Percentiles rank a stretch among this genome's conserved stretches.
phyloP scores from a whole-genome alignment of 1,140 invertebrate species.

The Cylas formicarius region DNA sequence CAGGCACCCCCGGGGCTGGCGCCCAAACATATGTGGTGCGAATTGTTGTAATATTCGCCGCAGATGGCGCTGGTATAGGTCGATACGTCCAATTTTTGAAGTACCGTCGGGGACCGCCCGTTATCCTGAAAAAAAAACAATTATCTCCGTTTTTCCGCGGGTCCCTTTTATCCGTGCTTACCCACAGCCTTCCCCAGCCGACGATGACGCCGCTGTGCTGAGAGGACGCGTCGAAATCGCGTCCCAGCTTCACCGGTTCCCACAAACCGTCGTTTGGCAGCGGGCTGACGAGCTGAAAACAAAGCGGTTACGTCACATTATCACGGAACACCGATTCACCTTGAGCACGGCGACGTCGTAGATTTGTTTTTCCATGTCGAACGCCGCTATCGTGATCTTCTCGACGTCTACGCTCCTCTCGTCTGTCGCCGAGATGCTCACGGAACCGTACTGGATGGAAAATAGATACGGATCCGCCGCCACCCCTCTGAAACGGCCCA shows the following conservation, averaged over 20 bases:
- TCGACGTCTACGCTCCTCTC: slow-evolving; percentile 5
- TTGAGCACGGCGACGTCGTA: slow-evolving; percentile 6
- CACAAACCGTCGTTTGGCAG: neutral
- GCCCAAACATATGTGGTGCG: too few relatives aligned
- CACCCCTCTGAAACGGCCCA: too few relatives aligned
- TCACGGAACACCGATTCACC: neutral
- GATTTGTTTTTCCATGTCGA: neutral
- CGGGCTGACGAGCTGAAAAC: neutral
- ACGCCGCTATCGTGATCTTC: slow-evolving; percentile 2
- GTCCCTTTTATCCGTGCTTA: too few relatives aligned
- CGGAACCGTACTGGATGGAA: slow-evolving; percentile 12
- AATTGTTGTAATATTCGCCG: too few relatives aligned
- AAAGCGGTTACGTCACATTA: neutral
- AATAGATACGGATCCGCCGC: neutral
- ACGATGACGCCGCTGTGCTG: neutral
- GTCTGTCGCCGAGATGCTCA: slow-evolving; percentile 1
- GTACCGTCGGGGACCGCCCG: too few relatives aligned
- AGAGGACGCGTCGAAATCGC: neutral
- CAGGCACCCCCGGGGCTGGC: too few relatives aligned
- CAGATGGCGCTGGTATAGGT: too few relatives aligned
- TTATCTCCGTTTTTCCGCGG: too few relatives aligned
- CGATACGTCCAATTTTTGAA: too few relatives aligned
- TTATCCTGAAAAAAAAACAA: too few relatives aligned
- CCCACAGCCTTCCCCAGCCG: slow-evolving; percentile 2
- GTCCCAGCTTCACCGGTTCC: neutral